phyloP scores from a whole-genome alignment of 2,888 invertebrate genomes.

The Atrina japonica region DNA sequence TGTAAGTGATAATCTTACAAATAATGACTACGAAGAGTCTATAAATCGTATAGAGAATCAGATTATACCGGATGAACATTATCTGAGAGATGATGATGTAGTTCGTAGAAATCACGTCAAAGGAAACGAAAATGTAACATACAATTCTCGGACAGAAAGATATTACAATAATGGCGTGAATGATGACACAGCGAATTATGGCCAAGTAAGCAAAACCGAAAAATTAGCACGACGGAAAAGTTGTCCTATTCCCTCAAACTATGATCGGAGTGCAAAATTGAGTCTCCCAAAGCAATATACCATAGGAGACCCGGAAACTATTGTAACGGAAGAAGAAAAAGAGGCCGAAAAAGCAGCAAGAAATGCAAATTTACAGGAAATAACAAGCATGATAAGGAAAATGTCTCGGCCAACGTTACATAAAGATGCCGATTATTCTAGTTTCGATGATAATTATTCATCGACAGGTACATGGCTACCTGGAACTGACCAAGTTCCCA shows the following conservation, averaged over 20 bases:
- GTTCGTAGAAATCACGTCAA: constrained; percentile 13
- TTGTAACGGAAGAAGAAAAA: neutral
- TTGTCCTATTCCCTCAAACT: constrained; percentile 8
- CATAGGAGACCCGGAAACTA: neutral
- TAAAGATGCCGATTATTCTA: constrained; percentile 16
- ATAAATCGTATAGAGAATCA: constrained; percentile 1
- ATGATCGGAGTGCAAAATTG: neutral
- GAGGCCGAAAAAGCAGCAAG: constrained; percentile 4
- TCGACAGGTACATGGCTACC: constrained; percentile 1
- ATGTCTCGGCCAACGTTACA: constrained; percentile 33
- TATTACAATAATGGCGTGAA: neutral
- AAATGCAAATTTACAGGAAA: constrained; percentile 16
- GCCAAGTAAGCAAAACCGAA: neutral
- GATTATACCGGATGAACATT: neutral
- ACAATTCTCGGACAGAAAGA: no score
- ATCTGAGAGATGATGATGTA: constrained; percentile 2
- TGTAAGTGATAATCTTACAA: neutral
- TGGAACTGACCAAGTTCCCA: neutral
- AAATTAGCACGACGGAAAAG: constrained; percentile 23
- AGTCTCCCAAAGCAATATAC: constrained; percentile 14
- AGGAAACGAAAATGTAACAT: no score
- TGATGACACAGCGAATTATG: neutral
- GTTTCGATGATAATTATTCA: constrained; percentile 6
- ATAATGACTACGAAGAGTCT: no score
- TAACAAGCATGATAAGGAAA: constrained; percentile 28